A percentile compares a stretch with the other conserved stretches of the same genome.
Conservation (phyloP, 2,797 vertebrate species). For the Apogon hyalosoma region DNA sequence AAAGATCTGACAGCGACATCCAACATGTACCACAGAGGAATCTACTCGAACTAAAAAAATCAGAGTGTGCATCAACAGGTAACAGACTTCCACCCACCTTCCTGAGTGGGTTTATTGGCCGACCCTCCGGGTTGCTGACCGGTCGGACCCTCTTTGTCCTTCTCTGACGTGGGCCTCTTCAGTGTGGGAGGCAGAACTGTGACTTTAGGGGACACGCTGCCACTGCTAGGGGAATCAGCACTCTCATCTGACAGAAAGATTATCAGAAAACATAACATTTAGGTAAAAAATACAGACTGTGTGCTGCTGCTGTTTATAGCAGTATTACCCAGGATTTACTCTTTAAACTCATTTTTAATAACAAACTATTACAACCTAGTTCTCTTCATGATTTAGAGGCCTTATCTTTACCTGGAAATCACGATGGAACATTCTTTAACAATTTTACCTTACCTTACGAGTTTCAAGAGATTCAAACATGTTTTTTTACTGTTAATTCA, state of each 20-base stretch:
- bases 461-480: too few relatives aligned
- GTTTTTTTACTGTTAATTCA: too few relatives aligned
- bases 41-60: background rate
- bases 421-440: too few relatives aligned
- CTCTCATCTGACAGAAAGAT: slow-evolving; percentile 85
- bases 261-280: background rate
- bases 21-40: slow-evolving; percentile 4
- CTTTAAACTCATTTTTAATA: too few relatives aligned
- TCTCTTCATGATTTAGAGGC: too few relatives aligned
- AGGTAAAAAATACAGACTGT: background rate
- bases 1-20: slow-evolving; percentile 27
- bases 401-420: too few relatives aligned
- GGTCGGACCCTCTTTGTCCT: slow-evolving; percentile 88
- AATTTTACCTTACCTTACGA: too few relatives aligned
- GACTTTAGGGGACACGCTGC: slow-evolving; percentile 83
- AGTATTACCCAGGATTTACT: too few relatives aligned
- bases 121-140: slow-evolving; percentile 81
- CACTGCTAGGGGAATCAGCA: slow-evolving; percentile 84
- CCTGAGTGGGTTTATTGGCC: slow-evolving; percentile 86
- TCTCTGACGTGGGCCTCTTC: slow-evolving; percentile 89
- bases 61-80: background rate
- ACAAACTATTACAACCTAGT: too few relatives aligned
- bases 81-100: slow-evolving; percentile 84
- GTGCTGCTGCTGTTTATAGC: too few relatives aligned
- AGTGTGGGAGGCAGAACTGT: slow-evolving; percentile 84